phyloP scores from a whole-genome alignment of 2,113 vertebrate species.

The Melanotaenia duboulayi region DNA sequence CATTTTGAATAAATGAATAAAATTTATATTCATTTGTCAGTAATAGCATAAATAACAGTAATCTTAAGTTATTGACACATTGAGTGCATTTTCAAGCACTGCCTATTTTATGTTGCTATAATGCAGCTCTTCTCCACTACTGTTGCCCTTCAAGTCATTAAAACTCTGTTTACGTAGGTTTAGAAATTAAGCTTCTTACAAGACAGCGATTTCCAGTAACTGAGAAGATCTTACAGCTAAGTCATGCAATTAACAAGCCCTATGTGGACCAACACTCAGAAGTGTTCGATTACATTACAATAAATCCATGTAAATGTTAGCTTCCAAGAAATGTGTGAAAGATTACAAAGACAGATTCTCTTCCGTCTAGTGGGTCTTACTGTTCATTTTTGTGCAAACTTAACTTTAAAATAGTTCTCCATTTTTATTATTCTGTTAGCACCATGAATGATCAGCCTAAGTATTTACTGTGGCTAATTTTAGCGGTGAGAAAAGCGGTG shows the following conservation, averaged over 20 bases:
- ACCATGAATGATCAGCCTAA: constrained; percentile 78
- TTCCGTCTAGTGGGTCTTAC: not conserved
- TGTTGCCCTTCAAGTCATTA: constrained; percentile 13
- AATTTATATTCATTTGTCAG: not conserved
- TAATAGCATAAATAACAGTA: not conserved
- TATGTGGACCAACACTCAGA: constrained; percentile 70
- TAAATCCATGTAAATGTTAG: constrained; percentile 46
- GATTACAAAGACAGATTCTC: constrained; percentile 9
- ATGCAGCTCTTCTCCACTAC: not conserved
- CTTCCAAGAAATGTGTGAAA: constrained; percentile 47
- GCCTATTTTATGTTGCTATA: not conserved
- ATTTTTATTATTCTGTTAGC: constrained; percentile 78
- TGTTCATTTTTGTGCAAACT: constrained; percentile 10
- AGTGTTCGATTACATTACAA: constrained; percentile 66
- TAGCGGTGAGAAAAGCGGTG: constrained; percentile 81
- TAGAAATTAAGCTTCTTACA: constrained; percentile 28
- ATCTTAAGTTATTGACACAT: not conserved
- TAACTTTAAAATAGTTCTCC: constrained; percentile 37
- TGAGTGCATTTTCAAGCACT: not conserved
- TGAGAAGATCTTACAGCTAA: constrained; percentile 64
- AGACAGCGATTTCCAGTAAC: constrained; percentile 53
- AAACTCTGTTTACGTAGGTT: constrained; percentile 50
- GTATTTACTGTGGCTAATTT: constrained; percentile 87
- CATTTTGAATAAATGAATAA: not conserved
- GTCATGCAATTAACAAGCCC: constrained; percentile 69